Evolutionary conservation across 2,797 vertebrate genomes (phyloP).

Genomic region (Rhabdophis nuchalis): DNA sequence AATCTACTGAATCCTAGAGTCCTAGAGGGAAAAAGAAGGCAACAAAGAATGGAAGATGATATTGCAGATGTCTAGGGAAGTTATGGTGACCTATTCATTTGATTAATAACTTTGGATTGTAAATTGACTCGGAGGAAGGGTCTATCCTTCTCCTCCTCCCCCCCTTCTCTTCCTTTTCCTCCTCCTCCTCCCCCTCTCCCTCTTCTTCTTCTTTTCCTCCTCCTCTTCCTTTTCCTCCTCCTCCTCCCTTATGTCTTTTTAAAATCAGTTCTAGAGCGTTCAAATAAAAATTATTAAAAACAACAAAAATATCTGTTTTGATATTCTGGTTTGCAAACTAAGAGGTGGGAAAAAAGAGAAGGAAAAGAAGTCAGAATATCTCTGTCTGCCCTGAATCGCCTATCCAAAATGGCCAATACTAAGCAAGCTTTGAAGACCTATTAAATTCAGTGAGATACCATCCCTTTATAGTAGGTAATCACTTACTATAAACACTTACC

Average conservation of each 20-base stretch:
- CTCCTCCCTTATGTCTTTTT: no score
- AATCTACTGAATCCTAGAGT: background rate
- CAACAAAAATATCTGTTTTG: no score
- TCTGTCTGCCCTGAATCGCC: background rate
- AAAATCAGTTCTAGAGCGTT: no score
- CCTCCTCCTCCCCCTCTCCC: no score
- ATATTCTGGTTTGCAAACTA: background rate
- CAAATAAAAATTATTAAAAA: no score
- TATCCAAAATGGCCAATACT: background rate
- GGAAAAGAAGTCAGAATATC: background rate
- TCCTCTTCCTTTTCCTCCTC: no score
- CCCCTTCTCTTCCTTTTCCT: no score
- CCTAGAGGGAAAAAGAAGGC: no score
- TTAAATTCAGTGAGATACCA: background rate
- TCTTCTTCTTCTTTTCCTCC: no score
- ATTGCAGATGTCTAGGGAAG: background rate
- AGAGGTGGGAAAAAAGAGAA: background rate
- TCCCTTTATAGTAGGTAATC: background rate
- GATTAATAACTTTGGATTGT: background rate
- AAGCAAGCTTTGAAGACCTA: background rate
- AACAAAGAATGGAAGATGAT: background rate
- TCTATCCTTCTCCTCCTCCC: background rate
- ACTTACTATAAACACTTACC: no score
- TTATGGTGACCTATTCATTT: background rate
- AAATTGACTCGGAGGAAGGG: background rate